Conservation (phyloP, 2,797 vertebrate genomes). For the Merluccius polli region DNA sequence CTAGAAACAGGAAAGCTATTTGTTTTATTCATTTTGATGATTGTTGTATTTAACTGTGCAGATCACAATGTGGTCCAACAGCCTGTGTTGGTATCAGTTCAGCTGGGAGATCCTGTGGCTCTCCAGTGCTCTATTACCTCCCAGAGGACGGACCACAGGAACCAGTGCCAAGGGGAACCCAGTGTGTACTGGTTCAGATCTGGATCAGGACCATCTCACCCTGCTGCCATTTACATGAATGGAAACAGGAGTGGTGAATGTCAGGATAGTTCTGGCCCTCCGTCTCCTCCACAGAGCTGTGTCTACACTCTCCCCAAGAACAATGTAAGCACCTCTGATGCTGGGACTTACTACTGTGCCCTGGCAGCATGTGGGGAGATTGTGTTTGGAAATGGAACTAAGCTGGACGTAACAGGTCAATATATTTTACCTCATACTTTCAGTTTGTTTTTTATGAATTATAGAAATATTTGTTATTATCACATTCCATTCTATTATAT, state of each 20-base stretch:
- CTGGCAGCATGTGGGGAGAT: neutral
- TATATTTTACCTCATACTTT: too few species aligned
- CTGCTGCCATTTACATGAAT: neutral
- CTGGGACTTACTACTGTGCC: conserved; percentile 1
- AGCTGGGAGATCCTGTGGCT: neutral
- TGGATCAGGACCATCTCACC: neutral
- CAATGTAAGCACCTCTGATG: neutral
- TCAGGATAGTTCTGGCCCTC: neutral
- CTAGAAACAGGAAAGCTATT: neutral
- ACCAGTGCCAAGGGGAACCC: conserved; percentile 1
- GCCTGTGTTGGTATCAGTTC: neutral
- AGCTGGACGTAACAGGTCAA: neutral
- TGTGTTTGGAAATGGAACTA: neutral
- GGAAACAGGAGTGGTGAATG: neutral
- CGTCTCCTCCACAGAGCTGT: conserved; percentile 1
- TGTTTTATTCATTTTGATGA: neutral
- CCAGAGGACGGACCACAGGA: neutral
- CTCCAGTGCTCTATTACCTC: neutral
- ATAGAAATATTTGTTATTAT: neutral
- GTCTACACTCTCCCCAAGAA: conserved; percentile 1
- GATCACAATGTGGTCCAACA: neutral
- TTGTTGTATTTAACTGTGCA: neutral
- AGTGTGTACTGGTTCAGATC: conserved; percentile 1
- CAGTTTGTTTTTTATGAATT: neutral
- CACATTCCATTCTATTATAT: neutral